phyloP scores from a whole-genome alignment of 30 jellyfish, hydroid and myxozoan species.

The Hydractinia symbiolongicarpus region DNA sequence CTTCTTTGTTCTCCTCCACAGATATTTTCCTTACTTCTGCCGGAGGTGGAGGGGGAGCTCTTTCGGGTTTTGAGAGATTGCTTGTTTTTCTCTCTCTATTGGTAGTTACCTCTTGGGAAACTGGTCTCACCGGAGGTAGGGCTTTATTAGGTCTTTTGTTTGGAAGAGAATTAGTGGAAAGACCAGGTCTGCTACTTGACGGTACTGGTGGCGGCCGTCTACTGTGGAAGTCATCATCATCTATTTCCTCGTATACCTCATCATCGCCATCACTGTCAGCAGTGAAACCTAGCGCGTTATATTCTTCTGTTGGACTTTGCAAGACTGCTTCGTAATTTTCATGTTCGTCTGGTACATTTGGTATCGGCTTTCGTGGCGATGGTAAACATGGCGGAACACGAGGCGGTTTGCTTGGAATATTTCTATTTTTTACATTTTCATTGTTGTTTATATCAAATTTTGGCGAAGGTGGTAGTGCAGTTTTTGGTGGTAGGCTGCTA shows the following conservation, averaged over 20 bases:
- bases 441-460: not conserved
- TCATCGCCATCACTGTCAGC: not conserved
- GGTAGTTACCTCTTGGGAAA: not conserved
- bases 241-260: constrained; percentile 18
- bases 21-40: not conserved
- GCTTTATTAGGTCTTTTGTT: too few species aligned
- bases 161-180: too few species aligned
- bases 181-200: too few species aligned
- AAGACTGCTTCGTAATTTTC: not conserved
- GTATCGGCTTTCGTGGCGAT: constrained; percentile 22
- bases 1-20: not conserved
- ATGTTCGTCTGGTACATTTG: constrained; percentile 4
- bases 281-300: not conserved
- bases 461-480: constrained; percentile 3
- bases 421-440: not conserved
- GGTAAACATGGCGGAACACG: constrained; percentile 11
- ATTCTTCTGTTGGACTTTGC: not conserved
- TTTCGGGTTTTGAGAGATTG: not conserved
- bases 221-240: not conserved
- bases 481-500: not conserved
- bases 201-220: too few species aligned
- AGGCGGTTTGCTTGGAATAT: not conserved
- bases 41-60: constrained; percentile 25
- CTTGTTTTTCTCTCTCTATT: not conserved
- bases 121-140: not conserved